Percentiles rank a stretch among this genome's conserved stretches.
Conservation (phyloP, 2,888 invertebrate genomes). For the Erebia palarica region DNA sequence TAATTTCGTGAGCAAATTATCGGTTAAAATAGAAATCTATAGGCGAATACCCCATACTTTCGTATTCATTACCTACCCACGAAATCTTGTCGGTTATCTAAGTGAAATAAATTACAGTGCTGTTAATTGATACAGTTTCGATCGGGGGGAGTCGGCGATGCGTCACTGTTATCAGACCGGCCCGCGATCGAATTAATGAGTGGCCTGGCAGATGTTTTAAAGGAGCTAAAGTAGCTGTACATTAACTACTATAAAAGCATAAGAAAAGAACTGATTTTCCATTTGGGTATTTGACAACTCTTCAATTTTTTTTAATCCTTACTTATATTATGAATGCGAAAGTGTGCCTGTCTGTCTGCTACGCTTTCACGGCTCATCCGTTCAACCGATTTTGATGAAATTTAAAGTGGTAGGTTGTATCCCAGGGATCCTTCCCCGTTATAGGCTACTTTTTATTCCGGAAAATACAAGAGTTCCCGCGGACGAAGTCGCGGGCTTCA, state of each 20-base stretch:
- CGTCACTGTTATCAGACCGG: constrained; percentile 51
- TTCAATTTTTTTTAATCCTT: no score
- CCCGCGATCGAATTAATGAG: constrained; percentile 41
- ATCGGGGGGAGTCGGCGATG: constrained; percentile 53
- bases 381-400: no score
- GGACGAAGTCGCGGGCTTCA: no score
- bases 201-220: constrained; percentile 41
- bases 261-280: not conserved
- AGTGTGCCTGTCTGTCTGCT: no score
- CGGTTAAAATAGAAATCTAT: constrained; percentile 10
- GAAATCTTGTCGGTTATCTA: constrained; percentile 51
- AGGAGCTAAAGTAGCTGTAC: constrained; percentile 8
- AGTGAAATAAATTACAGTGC: constrained; percentile 61
- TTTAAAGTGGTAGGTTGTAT: no score
- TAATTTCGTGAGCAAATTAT: no score
- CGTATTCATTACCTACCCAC: constrained; percentile 36
- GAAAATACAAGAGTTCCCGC: no score
- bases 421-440: no score
- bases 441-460: no score
- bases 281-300: no score
- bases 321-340: no score
- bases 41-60: constrained; percentile 19
- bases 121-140: constrained; percentile 63
- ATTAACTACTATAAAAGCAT: not conserved
- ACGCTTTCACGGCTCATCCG: no score